Evolutionary conservation across 1,140 invertebrate species (phyloP).

Genomic region (Drusus annulatus): DNA sequence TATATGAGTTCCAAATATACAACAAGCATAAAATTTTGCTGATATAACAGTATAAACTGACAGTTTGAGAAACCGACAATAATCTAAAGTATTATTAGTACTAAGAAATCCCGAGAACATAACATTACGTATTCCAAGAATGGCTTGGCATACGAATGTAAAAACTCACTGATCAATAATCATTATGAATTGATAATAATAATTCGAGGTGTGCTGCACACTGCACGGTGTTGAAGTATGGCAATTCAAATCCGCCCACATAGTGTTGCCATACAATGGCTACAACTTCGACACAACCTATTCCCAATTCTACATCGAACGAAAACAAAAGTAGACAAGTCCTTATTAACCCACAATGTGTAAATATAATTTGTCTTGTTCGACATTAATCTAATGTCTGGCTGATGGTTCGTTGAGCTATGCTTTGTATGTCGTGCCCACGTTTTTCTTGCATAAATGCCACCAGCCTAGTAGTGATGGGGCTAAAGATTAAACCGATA

Average conservation of each 20-base stretch:
- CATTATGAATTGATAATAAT: slow-evolving; percentile 3
- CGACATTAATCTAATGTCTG: slow-evolving; percentile 33
- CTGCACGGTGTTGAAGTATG: not conserved
- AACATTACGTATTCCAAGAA: too few species aligned
- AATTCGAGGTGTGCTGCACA: not conserved
- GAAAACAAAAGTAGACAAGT: slow-evolving; percentile 46
- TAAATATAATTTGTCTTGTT: slow-evolving; percentile 39
- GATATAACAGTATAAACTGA: too few species aligned
- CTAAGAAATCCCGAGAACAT: too few species aligned
- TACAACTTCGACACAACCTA: not conserved
- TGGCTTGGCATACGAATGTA: not conserved
- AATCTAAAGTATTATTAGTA: too few species aligned
- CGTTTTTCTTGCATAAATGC: slow-evolving; percentile 3
- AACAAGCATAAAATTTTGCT: too few species aligned
- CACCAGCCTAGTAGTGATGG: not conserved
- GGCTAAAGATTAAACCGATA: too few species aligned
- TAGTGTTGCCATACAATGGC: too few species aligned
- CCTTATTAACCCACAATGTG: slow-evolving; percentile 44
- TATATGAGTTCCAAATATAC: too few species aligned
- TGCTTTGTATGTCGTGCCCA: not conserved
- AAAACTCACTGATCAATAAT: slow-evolving; percentile 25
- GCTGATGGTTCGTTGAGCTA: not conserved
- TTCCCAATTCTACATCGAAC: slow-evolving; percentile 24
- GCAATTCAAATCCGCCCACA: slow-evolving; percentile 1
- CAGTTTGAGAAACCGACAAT: too few species aligned